Evolutionary conservation across 2,797 vertebrate species (phyloP).

Genomic region (Lacerta viridis): DNA sequence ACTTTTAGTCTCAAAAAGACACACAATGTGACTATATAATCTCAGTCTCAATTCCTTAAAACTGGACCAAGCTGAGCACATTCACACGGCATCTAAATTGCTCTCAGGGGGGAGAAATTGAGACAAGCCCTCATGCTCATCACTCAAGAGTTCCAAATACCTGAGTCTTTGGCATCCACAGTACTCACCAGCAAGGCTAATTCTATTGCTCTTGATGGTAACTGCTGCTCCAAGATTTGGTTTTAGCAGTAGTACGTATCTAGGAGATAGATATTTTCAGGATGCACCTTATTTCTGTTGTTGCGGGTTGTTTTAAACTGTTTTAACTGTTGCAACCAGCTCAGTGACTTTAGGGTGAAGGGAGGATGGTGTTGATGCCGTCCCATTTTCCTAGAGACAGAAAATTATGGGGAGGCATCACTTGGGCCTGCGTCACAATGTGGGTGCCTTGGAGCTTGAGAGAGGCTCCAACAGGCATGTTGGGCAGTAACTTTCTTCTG

Average conservation of each 20-base stretch:
- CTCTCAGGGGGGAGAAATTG: no score
- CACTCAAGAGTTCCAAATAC: neutral
- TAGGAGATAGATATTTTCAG: no score
- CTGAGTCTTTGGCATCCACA: neutral
- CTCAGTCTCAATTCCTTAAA: neutral
- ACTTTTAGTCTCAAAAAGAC: neutral
- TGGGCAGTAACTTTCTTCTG: slow-evolving; percentile 27
- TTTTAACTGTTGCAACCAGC: no score
- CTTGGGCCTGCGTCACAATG: neutral
- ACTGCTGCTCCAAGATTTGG: rapidly evolving
- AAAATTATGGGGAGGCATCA: neutral
- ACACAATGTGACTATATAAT: neutral
- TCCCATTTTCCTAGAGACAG: neutral
- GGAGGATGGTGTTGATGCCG: neutral
- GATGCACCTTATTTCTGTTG: no score
- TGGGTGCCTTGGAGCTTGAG: slow-evolving; percentile 31
- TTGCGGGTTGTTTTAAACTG: no score
- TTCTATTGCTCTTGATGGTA: neutral
- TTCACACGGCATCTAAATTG: neutral
- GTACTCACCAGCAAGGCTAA: neutral
- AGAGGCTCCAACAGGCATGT: slow-evolving; percentile 15
- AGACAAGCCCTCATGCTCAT: neutral
- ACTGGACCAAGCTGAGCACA: neutral
- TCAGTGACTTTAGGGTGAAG: neutral
- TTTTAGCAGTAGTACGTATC: neutral